These are phyloP conservation scores for Sphinx pinastri DNA, from an alignment of 2,888 invertebrate species.

Conservation along the genomic window DNA sequence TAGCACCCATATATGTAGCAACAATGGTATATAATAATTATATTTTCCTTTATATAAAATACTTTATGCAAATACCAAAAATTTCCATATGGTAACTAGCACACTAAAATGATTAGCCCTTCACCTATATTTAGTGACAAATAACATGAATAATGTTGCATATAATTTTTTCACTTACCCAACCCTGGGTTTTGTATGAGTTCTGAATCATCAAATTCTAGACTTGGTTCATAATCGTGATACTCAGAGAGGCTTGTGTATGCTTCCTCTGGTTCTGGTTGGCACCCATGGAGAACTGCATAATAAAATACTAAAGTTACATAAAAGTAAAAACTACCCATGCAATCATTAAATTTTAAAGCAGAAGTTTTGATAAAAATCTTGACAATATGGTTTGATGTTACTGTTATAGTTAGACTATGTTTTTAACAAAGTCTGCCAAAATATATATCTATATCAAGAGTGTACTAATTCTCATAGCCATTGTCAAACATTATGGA, in stretches of 20 bases:
- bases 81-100: no score
- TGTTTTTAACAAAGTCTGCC: no score
- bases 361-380: background rate
- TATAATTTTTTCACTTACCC: conserved; percentile 78
- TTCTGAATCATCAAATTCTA: conserved; percentile 98
- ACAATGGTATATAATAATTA: no score
- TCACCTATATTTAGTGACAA: conserved; percentile 5
- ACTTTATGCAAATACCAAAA: no score
- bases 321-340: conserved; percentile 4
- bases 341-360: background rate
- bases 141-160: conserved; percentile 1
- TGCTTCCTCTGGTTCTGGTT: conserved; percentile 87
- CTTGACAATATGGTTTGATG: no score
- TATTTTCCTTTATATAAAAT: no score
- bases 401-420: no score
- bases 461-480: no score
- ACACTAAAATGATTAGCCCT: background rate
- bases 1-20: no score
- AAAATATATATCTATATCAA: no score
- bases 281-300: conserved; percentile 66
- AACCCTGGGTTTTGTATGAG: conserved; percentile 87
- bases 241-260: conserved; percentile 95
- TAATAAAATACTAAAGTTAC: conserved; percentile 36
- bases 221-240: conserved; percentile 96
- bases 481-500: no score